Evolutionary conservation across 2,113 vertebrate species (phyloP), one percentile per base, ranked within the genome.

Genomic region (Salvelinus sp.): DNA sequence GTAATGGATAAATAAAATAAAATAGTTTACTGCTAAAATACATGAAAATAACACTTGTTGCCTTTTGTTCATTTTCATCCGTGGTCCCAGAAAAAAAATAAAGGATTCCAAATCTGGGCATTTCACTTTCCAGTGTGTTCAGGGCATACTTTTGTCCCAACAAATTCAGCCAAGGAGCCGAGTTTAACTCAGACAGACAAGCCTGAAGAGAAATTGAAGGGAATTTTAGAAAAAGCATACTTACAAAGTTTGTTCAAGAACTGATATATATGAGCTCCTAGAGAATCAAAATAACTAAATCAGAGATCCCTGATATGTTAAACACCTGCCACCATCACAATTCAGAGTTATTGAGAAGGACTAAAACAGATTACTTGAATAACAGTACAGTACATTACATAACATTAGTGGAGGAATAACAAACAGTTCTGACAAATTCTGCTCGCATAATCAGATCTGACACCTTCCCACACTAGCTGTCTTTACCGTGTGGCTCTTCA

Each of bases 171-270:
- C 65, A 67, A 6, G 28, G 28, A 68, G 27, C 65, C 4, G 65
- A 33, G 16, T 44, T 33, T 6, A 68, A 68, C 30, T 1, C 28
- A 38, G 28, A 68, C 66, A 20, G 28, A 68, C 66, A 68, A 9
- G 66, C 50, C 12, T 9, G 30, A 33, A 28, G 28, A 30, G 30
- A 38, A 68, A 30, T 16, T 66, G 64, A 33, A 27, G 16, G 28
- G 27, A 68, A 68, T 38, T n/a, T 27, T 16, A 68, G 66, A 68
- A 68, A n/a, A n/a, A 33, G 30, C 66, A 68, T 68, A 68, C 30
- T 68, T 30, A 1, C 20, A 20, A 20, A 68, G 66, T 68, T 38
- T 68, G 66, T 33, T 68, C 20, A 33, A 68, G 18, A 16, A 68
- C 66, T 18, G n/a, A 68, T 33, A 6, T 27, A 68, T 14, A 68